Percentiles rank a stretch among this genome's conserved stretches.
phyloP scores from a whole-genome alignment of 2,888 invertebrate genomes.

The Idaea aversata region DNA sequence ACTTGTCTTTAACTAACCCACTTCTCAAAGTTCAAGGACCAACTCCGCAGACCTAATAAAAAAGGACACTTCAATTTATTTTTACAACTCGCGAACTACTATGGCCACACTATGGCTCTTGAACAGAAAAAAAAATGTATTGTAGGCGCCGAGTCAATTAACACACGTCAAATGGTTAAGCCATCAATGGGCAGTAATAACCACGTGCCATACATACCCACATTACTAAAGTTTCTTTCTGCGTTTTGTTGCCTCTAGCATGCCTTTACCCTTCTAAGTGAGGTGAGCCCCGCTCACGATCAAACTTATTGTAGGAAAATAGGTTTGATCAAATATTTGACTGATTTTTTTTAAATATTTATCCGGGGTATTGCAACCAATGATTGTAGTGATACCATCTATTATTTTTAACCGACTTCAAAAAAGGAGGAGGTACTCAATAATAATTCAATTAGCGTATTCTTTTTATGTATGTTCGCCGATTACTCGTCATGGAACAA shows the following conservation, averaged over 20 bases:
- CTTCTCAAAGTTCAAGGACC: not conserved
- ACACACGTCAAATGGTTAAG: not conserved
- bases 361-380: too few relatives aligned
- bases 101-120: not conserved
- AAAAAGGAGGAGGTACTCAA: too few relatives aligned
- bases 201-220: not conserved
- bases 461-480: too few relatives aligned
- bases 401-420: too few relatives aligned
- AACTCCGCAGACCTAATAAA: not conserved
- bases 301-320: too few relatives aligned
- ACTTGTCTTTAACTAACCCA: not conserved
- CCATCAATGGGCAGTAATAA: not conserved
- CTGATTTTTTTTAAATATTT: too few relatives aligned
- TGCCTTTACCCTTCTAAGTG: not conserved
- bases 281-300: too few relatives aligned
- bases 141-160: not conserved
- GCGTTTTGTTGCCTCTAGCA: not conserved
- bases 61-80: not conserved
- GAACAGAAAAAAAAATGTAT: not conserved
- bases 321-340: too few relatives aligned
- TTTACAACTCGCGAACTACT: not conserved
- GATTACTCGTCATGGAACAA: too few relatives aligned
- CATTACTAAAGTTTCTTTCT: not conserved
- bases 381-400: too few relatives aligned
- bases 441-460: too few relatives aligned